Base-by-base conservation (phyloP, 2,888 invertebrate genomes). In the Andricus quercusramuli region DNA sequence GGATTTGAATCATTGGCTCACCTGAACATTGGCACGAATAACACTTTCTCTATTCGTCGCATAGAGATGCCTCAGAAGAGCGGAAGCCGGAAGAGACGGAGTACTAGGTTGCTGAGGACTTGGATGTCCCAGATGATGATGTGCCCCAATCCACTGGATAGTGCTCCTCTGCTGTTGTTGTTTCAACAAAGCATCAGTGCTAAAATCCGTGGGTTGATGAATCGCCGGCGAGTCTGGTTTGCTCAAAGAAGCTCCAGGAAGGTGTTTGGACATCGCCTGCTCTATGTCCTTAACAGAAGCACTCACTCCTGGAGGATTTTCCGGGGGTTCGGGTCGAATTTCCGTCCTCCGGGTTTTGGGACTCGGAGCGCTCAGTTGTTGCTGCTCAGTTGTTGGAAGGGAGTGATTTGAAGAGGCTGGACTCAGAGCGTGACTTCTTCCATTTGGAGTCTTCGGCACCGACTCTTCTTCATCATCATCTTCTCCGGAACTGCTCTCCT, bases 181-280 rank as follows among this genome's bases (percentile, higher is more conserved):
- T 90, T 97, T 97, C 67, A 97, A 93, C 62, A 97, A 93, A 0
- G 97, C 96, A 90, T 97, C 97, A 0, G 97, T 96, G 86, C 97
- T 97, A 90, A 98, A 98, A 90, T 98, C 98, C 0, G 98, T 97
- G 1, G 96, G 96, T 88, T 96, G 95, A 89, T 96, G 95, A n/a
- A 93, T 93, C 13, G 94, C 94, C 13, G 94, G 94, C 0, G 95
- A 93, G 77, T 92, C 91, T 0, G 93, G 90, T 41, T 94, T 94
- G 78, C 88, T 90, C 3, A 94, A 93, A 80, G 94, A 94, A 4
- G 93, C 91, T 4, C 94, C 93, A 0, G 97, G 97, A 80, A 99
- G 93, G 93, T 98, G 98, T 90, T 98, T 98, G 29, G 98, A 98
- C 98, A 99, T 99, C 68, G 98, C 98, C 90, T 98, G 98, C 93